Conservation (phyloP, 37 sponge, comb jelly and placozoan species). For the Aphrocallistes beatrix region DNA sequence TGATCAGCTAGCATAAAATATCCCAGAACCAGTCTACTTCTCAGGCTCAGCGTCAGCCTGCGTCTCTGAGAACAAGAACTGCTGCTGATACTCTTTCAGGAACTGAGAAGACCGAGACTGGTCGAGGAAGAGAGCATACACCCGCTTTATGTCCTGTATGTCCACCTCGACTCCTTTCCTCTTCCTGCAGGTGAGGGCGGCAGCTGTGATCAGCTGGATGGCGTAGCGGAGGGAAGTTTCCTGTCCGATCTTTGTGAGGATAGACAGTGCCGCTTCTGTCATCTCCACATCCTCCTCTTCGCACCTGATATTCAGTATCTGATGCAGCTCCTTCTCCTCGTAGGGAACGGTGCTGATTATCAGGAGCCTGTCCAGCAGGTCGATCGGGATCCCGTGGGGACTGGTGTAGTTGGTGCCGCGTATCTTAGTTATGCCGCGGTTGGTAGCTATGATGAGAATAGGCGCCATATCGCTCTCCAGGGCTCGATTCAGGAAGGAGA, state of each 20-base stretch:
- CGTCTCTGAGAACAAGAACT: conserved; percentile 59
- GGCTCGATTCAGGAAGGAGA: conserved; percentile 94
- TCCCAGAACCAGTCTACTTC: too few relatives aligned
- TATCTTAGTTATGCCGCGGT: conserved; percentile 86
- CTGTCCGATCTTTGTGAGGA: conserved; percentile 78
- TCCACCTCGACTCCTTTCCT: conserved; percentile 89
- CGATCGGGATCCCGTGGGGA: conserved; percentile 94
- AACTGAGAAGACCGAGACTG: conserved; percentile 84
- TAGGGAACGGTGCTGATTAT: conserved; percentile 92
- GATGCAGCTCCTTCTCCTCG: conserved; percentile 73
- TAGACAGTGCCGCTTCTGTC: conserved; percentile 80
- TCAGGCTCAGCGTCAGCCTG: background rate
- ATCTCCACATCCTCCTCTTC: conserved; percentile 99
- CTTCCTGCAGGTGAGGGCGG: conserved; percentile 74
- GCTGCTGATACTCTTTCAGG: conserved; percentile 68
- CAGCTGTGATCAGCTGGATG: conserved; percentile 93
- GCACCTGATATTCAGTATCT: conserved; percentile 85
- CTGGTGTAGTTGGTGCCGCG: conserved; percentile 83
- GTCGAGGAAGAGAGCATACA: conserved; percentile 86
- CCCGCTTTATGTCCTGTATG: conserved; percentile 91
- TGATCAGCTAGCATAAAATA: too few relatives aligned
- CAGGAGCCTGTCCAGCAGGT: conserved; percentile 87
- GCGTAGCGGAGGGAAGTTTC: conserved; percentile 91
- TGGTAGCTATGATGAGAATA: conserved; percentile 94
- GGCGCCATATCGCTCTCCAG: conserved; percentile 88